Conservation (phyloP, 2,113 vertebrate species). For the Trichechus manatus region DNA sequence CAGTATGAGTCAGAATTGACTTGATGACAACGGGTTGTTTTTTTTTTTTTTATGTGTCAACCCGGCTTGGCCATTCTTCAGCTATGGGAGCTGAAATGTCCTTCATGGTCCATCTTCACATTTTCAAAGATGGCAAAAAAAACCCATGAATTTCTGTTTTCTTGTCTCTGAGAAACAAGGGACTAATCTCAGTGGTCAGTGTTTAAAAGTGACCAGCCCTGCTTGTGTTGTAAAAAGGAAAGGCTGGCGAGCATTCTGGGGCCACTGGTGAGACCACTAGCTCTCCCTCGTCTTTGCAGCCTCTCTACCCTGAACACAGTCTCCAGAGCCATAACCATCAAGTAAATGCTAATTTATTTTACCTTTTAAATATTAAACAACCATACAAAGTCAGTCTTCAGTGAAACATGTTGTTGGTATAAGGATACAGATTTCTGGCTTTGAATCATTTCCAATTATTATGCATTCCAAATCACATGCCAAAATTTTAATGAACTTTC, state of each 20-base stretch:
- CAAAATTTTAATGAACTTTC: conserved; percentile 86
- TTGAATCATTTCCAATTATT: conserved; percentile 84
- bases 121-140: neutral
- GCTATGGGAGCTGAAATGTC: neutral
- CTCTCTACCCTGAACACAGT: conserved; percentile 1
- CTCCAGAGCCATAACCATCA: conserved; percentile 58
- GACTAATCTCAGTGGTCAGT: neutral
- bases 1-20: too few relatives aligned
- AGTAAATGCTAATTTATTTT: conserved; percentile 71
- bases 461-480: conserved; percentile 83
- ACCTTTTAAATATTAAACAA: conserved; percentile 83
- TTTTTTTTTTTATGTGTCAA: neutral
- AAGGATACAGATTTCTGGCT: conserved; percentile 84
- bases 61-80: neutral
- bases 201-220: neutral
- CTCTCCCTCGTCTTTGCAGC: neutral
- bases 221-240: neutral
- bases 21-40: too few relatives aligned
- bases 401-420: conserved; percentile 81
- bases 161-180: neutral
- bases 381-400: conserved; percentile 81
- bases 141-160: neutral
- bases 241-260: neutral
- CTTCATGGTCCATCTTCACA: neutral
- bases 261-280: too few relatives aligned